phyloP scores from a whole-genome alignment of 1,140 invertebrate species.

The Pogonomyrmex barbatus region DNA sequence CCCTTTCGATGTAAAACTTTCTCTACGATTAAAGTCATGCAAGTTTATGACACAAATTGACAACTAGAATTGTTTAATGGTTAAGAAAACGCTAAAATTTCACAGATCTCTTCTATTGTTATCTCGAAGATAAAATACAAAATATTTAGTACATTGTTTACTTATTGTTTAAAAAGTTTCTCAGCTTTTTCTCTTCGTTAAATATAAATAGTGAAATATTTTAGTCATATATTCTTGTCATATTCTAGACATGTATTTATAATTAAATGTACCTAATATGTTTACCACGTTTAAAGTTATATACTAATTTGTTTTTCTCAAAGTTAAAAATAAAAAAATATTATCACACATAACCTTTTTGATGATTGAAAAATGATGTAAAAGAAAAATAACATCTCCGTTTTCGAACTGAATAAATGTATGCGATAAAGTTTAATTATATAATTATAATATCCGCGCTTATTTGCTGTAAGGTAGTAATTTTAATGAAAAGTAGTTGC shows the following conservation, averaged over 20 bases:
- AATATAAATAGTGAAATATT: neutral
- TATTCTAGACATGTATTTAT: no score
- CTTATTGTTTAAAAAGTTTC: neutral
- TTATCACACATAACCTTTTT: neutral
- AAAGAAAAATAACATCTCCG: neutral
- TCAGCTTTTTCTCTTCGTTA: neutral
- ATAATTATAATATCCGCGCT: neutral
- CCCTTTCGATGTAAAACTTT: neutral
- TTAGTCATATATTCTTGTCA: no score
- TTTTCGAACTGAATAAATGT: neutral
- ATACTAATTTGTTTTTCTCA: neutral
- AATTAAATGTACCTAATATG: neutral
- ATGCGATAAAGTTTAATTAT: neutral
- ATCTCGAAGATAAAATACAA: neutral
- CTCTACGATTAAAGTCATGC: neutral
- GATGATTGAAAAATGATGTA: neutral
- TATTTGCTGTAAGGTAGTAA: neutral
- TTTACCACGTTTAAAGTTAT: neutral
- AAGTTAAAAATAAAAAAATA: neutral
- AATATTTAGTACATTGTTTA: neutral
- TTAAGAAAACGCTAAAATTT: neutral
- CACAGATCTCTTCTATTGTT: neutral
- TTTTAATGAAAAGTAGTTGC: constrained; percentile 23
- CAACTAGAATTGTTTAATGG: neutral
- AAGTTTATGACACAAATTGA: neutral